Evolutionary conservation across 2,113 vertebrate genomes (phyloP).

Genomic region (Phalacrocorax aristotelis): DNA sequence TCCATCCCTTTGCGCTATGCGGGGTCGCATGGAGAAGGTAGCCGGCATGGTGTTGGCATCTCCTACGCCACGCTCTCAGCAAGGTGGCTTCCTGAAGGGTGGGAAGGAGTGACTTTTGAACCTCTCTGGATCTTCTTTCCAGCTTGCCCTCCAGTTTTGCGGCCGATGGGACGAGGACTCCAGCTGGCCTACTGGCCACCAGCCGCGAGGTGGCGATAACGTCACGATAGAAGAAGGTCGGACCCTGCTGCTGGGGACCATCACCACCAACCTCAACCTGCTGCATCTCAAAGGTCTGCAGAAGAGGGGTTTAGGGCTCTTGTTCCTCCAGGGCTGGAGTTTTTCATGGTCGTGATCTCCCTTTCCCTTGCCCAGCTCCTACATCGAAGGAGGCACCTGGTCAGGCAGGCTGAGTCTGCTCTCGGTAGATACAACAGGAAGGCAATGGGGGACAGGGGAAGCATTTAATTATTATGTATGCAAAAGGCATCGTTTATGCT

Average conservation of each 20-base stretch:
- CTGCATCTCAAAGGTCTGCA: conserved; percentile 76
- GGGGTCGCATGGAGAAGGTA: rapidly evolving
- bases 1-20: rapidly evolving
- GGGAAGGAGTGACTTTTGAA: neutral
- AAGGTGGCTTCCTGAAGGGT: neutral
- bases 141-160: conserved; percentile 54
- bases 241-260: conserved; percentile 61
- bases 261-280: conserved; percentile 58
- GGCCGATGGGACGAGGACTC: conserved; percentile 58
- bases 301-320: neutral
- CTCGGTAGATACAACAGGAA: neutral
- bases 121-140: neutral
- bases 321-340: neutral
- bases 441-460: neutral
- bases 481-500: neutral
- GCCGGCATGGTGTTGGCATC: rapidly evolving
- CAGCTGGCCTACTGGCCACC: conserved; percentile 70
- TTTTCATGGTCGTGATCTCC: neutral
- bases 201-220: conserved; percentile 82
- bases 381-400: neutral
- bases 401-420: neutral
- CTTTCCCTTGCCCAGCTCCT: neutral
- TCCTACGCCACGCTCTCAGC: rapidly evolving
- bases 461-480: neutral
- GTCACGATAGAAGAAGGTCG: conserved; percentile 74